A percentile compares a stretch with the other conserved stretches of the same genome.
Conservation (phyloP, 2,797 vertebrate genomes). For the Catostomus latipinnis region DNA sequence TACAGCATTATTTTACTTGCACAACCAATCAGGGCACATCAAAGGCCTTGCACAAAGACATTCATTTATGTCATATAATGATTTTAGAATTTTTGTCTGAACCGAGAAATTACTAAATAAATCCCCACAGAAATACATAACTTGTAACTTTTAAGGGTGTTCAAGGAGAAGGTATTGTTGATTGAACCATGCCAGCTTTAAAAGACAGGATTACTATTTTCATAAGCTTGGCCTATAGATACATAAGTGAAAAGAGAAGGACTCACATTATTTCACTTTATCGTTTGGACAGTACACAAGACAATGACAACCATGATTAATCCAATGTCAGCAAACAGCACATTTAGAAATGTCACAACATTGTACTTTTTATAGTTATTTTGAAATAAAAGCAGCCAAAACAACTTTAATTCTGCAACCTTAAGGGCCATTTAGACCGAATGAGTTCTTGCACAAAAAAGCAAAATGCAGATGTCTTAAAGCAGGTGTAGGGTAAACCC, state of each 20-base stretch:
- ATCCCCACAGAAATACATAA: background rate
- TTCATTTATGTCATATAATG: background rate
- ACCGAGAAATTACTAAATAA: constrained; percentile 7
- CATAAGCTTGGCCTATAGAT: background rate
- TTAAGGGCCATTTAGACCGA: too few relatives aligned
- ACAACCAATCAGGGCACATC: background rate
- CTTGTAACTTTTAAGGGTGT: background rate
- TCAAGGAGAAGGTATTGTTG: background rate
- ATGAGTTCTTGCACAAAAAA: too few relatives aligned
- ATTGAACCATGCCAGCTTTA: background rate
- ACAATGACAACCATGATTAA: background rate
- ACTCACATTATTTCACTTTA: background rate
- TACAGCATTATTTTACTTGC: background rate
- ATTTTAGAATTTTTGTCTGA: constrained; percentile 8
- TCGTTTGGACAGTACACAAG: constrained; percentile 1
- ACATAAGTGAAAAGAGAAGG: background rate
- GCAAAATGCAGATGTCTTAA: too few relatives aligned
- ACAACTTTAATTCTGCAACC: background rate
- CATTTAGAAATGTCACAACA: background rate
- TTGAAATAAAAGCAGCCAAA: background rate
- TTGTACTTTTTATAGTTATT: background rate
- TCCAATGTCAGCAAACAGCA: background rate
- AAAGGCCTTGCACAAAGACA: background rate
- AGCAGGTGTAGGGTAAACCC: background rate
- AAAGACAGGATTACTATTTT: constrained; percentile 2